phyloP scores from a whole-genome alignment of 2,113 vertebrate species.

The Rynchops niger region DNA sequence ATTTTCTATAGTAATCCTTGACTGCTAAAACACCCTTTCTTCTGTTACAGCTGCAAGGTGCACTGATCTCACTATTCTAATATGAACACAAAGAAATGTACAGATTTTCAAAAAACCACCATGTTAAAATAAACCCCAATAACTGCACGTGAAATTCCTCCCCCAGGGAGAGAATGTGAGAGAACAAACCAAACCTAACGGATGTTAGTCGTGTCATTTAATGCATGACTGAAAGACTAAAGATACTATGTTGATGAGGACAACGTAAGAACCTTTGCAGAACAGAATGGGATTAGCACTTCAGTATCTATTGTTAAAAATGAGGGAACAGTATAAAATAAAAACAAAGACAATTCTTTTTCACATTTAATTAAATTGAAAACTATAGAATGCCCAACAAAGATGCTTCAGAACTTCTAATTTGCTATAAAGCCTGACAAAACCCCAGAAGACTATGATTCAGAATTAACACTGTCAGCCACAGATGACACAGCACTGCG shows the following conservation, averaged over 20 bases:
- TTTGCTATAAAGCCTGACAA: neutral
- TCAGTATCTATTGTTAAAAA: neutral
- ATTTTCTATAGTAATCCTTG: neutral
- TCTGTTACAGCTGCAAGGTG: neutral
- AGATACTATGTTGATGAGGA: neutral
- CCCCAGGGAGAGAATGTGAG: slow-evolving; percentile 11
- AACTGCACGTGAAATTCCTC: slow-evolving; percentile 2
- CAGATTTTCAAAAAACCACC: rapidly evolving
- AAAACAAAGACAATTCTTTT: neutral
- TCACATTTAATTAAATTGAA: neutral
- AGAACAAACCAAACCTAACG: slow-evolving; percentile 23
- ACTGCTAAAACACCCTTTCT: neutral
- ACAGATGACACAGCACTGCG: neutral
- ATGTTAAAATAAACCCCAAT: neutral
- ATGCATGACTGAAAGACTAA: slow-evolving; percentile 48
- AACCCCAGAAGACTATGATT: neutral
- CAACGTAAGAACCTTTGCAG: neutral
- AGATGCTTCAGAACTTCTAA: neutral
- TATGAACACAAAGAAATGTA: neutral
- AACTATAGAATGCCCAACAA: neutral
- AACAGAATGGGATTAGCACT: neutral
- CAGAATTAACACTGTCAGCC: neutral
- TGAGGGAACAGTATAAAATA: neutral
- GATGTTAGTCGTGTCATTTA: slow-evolving; percentile 39
- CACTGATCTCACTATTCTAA: neutral